A percentile compares a stretch with the other conserved stretches of the same genome.
Evolutionary conservation across 2,888 invertebrate genomes (phyloP).

Genomic region (Tortricodes alternella): DNA sequence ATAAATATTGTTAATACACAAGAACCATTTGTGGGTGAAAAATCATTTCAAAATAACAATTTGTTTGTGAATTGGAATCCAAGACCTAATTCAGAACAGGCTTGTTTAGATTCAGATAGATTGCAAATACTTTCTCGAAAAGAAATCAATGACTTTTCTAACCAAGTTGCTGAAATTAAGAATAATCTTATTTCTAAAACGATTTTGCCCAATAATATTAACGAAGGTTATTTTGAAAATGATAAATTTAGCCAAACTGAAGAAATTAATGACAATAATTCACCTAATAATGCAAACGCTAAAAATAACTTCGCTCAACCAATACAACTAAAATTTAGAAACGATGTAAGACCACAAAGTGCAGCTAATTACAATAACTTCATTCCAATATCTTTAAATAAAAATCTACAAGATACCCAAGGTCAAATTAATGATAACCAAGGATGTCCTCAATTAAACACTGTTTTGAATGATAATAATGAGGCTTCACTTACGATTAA

Average conservation of each 20-base stretch:
- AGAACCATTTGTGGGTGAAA: no score
- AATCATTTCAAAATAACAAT: background rate
- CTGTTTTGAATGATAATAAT: background rate
- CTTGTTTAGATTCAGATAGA: no score
- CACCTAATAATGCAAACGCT: background rate
- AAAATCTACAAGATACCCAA: background rate
- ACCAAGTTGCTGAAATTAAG: background rate
- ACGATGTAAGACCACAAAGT: background rate
- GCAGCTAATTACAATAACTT: background rate
- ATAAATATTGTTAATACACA: no score
- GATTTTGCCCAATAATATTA: background rate
- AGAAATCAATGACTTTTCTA: background rate
- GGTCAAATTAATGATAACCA: background rate
- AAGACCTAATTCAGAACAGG: background rate
- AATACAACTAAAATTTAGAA: background rate
- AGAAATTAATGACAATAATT: background rate
- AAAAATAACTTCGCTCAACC: background rate
- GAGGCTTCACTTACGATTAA: background rate
- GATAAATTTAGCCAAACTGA: background rate
- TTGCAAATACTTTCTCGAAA: no score
- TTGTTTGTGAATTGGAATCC: background rate
- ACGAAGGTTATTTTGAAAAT: background rate
- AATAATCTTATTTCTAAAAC: background rate
- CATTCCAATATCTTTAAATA: background rate
- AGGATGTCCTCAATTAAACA: slow-evolving; percentile 9